Evolutionary conservation across 1,140 invertebrate genomes (phyloP), one percentile per base, ranked within the genome.

Genomic region (Aphelinus atriplicis): DNA sequence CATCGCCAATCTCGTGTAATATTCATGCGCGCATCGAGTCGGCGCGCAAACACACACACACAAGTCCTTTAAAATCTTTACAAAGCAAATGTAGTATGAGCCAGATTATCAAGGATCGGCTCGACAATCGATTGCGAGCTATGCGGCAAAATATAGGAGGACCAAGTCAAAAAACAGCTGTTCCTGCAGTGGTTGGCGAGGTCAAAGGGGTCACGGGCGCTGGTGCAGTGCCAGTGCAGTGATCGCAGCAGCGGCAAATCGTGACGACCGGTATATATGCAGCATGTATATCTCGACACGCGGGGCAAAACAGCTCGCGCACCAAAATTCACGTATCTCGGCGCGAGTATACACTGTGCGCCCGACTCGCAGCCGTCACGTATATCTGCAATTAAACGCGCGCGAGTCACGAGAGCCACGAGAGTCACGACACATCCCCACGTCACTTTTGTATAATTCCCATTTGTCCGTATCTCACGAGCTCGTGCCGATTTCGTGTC

Each of bases 391-490:
- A 26, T 26, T 26, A 26, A 26, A 26, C 26, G 26, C 26, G 26
- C 26, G 26, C 26, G 26, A 26, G 26, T 26, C 26, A 26, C 26
- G 26, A 26, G 26, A 26, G 26, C 26, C 26, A 26, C 26, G 26
- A 26, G 26, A 0, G 26, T 83, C 82, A 81, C 81, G 82, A 80
- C 76, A 77, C 74, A 69, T 76, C 26, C 26, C 26, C 26, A 83
- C 80, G 82, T 85, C 83, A 83, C 81, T 79, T 77, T 73, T 69
- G 79, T 26, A 26, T 26, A 26, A 84, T 84, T 86, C 81, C 81
- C 81, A 78, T 80, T 80, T 75, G 73, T 75, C 76, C 2, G 56
- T 26, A 26, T 26, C 26, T 26, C 26, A 26, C 26, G 26, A 26
- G 26, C 26, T 26, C 26, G 26, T 26, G 26, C 26, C 26, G 26